Conservation (phyloP, 2,888 invertebrate species). For the Hydropsyche betteni region DNA sequence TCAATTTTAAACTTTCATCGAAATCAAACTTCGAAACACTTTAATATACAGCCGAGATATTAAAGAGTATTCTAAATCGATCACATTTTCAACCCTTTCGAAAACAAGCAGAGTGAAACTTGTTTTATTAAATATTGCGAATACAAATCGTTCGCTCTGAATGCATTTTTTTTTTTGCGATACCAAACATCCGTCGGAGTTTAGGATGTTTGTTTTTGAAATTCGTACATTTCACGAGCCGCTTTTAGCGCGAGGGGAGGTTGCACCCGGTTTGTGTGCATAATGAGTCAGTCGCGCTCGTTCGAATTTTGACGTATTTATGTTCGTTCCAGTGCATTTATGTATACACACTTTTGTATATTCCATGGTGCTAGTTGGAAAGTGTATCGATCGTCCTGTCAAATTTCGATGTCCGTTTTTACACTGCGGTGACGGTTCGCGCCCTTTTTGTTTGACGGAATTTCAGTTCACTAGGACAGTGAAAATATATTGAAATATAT, state of each 20-base stretch:
- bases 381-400: constrained; percentile 1
- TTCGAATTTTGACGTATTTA: constrained; percentile 48
- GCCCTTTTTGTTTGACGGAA: too few species aligned
- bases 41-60: neutral
- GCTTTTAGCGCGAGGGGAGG: constrained; percentile 31
- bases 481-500: too few species aligned
- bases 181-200: neutral
- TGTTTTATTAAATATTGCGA: too few species aligned
- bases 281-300: constrained; percentile 50
- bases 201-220: constrained; percentile 4
- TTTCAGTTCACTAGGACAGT: too few species aligned
- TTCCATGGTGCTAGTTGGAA: constrained; percentile 6
- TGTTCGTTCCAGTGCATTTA: constrained; percentile 35
- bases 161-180: neutral
- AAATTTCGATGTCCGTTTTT: constrained; percentile 8
- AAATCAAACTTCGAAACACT: neutral
- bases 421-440: neutral
- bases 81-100: neutral
- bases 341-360: constrained; percentile 16
- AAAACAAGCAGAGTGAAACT: too few species aligned
- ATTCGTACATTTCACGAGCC: constrained; percentile 29
- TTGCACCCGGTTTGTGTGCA: constrained; percentile 50
- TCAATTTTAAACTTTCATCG: neutral
- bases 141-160: too few species aligned
- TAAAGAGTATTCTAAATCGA: neutral